Evolutionary conservation across 2,888 invertebrate species (phyloP).

Genomic region (Graphium colonna): DNA sequence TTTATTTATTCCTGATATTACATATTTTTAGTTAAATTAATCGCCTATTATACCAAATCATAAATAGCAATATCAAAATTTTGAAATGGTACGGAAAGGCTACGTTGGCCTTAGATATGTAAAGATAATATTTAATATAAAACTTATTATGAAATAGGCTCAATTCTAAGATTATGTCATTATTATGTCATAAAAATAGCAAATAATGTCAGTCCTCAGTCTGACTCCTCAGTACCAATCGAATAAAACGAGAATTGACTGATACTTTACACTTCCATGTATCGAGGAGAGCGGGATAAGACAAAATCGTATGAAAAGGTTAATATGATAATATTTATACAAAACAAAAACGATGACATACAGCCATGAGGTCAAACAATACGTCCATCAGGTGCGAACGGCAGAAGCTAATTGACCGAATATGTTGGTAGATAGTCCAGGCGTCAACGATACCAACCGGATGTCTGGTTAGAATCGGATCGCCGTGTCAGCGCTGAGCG

Average conservation of each 20-base stretch:
- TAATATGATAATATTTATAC: neutral
- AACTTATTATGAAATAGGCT: too few relatives aligned
- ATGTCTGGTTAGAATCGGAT: constrained; percentile 37
- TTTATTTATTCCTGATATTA: neutral
- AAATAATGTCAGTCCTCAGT: too few relatives aligned
- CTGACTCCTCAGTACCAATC: too few relatives aligned
- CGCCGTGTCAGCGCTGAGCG: constrained; percentile 24
- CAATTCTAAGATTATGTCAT: too few relatives aligned
- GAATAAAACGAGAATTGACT: too few relatives aligned
- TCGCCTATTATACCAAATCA: too few relatives aligned
- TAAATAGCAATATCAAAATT: too few relatives aligned
- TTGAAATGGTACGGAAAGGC: too few relatives aligned
- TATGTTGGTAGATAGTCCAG: constrained; percentile 28
- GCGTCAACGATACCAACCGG: constrained; percentile 39
- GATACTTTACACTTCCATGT: too few relatives aligned
- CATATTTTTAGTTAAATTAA: neutral
- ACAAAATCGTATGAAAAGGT: neutral
- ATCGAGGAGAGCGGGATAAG: neutral
- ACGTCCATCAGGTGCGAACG: constrained; percentile 45
- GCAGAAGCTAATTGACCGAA: constrained; percentile 47
- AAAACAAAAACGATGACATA: constrained; percentile 9
- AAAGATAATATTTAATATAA: too few relatives aligned
- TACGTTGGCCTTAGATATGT: too few relatives aligned
- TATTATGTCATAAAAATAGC: too few relatives aligned
- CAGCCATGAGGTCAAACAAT: constrained; percentile 37